Percentiles rank a stretch among this genome's conserved stretches.
These are phyloP conservation scores for Haliclona indistincta DNA, from an alignment of 37 sponge, comb jelly and placozoan genomes.

Conservation along the genomic window DNA sequence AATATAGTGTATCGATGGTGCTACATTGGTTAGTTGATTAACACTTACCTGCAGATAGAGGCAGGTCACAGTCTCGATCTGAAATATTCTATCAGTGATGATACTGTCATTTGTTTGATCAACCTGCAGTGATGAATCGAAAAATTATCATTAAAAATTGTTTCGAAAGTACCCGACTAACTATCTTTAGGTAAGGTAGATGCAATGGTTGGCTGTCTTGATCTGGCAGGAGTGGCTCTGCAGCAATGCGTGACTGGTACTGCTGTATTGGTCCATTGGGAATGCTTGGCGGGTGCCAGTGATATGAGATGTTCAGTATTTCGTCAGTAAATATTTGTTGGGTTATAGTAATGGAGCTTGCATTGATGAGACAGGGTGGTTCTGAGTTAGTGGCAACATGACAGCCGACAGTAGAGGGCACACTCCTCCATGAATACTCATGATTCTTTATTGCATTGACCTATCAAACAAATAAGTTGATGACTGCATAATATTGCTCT, in stretches of 20 bases:
- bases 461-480: not conserved
- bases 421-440: not conserved
- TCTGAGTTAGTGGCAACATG: not conserved
- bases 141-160: not conserved
- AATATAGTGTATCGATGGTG: not conserved
- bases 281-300: constrained; percentile 9
- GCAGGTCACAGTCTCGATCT: constrained; percentile 9
- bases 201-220: not conserved
- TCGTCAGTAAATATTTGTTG: not conserved
- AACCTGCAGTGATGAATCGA: not conserved
- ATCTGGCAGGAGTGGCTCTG: not conserved
- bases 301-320: not conserved
- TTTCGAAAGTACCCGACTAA: not conserved
- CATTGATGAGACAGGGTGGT: constrained; percentile 4
- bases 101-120: not conserved
- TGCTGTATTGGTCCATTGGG: constrained; percentile 9
- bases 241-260: constrained; percentile 10
- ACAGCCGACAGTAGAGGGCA: constrained; percentile 10
- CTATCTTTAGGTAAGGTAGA: not conserved
- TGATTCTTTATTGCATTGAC: not conserved
- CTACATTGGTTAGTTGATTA: not conserved
- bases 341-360: not conserved
- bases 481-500: not conserved
- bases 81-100: not conserved
- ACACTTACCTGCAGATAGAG: constrained; percentile 8